Base-by-base conservation (phyloP, 2,113 vertebrate species). In the Seriola quinqueradiata region DNA sequence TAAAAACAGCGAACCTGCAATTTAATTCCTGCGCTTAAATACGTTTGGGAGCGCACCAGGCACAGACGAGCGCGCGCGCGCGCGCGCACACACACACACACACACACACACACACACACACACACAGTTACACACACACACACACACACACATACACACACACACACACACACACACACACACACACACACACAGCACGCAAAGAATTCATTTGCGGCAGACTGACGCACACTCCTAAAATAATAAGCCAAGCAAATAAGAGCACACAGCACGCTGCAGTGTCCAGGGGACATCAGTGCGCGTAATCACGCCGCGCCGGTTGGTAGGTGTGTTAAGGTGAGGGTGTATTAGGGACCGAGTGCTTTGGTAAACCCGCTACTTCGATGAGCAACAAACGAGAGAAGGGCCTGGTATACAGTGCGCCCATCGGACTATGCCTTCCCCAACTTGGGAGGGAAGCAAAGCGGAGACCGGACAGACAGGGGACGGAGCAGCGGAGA, bases 381-480 rank as follows among this genome's bases (percentile, higher is more conserved):
- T 91, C 84, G 50, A 92, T 91, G 87, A 88, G 84, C 84, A 70
- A 61, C 86, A 42, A 54, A 76, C 70, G 71, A 75, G 85, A 83
- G 72, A 84, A 54, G 73, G 63, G 69, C 60, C 70, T 42, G 79
- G 50, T 52, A 64, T 80, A 66, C 86, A 76, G 65, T 40, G 88
- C 52, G 82, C 64, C 83, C 74, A 58, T 40, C 80, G 74, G 88
- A 90, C 82, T 48, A 87, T 91, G 92, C 84, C 87, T 74, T 84
- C 70, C 73, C 80, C 70, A 55, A 8, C 52, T 70, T 71, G 74
- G 74, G 85, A 81, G 78, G 79, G 83, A 58, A 77, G 78, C 78
- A 46, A 79, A 77, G 60, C 23, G 71, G 73, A 80, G 66, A 84
- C 67, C 65, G 85, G 81, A 77, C 77, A 79, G 66, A 23, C 75